Evolutionary conservation across 2,797 vertebrate species (phyloP).

Genomic region (Zonotrichia albicollis): DNA sequence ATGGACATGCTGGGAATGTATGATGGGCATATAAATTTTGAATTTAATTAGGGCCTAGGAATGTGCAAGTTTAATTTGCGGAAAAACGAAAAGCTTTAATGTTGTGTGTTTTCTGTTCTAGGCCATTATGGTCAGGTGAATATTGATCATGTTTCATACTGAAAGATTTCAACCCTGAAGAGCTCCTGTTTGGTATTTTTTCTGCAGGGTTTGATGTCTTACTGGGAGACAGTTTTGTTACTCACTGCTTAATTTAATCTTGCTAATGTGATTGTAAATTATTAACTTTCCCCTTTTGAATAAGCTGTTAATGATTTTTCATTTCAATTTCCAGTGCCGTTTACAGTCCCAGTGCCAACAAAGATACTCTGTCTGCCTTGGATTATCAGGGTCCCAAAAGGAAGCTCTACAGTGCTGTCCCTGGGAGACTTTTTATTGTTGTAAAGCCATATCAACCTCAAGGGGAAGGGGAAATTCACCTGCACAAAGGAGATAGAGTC

Average conservation of each 20-base stretch:
- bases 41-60: not conserved
- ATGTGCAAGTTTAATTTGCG: not conserved
- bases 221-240: not conserved
- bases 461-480: slow-evolving; percentile 91
- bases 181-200: not conserved
- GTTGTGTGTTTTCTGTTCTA: not conserved
- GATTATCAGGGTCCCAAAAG: slow-evolving; percentile 83
- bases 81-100: not conserved
- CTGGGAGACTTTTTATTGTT: slow-evolving; percentile 90
- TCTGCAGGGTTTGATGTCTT: not conserved
- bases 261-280: not conserved
- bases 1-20: not conserved
- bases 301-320: not conserved
- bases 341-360: slow-evolving; percentile 78
- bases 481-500: slow-evolving; percentile 92
- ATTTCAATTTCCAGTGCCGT: slow-evolving; percentile 51
- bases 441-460: slow-evolving; percentile 89
- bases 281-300: not conserved
- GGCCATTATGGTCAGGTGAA: not conserved
- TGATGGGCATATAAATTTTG: not conserved
- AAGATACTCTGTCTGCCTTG: slow-evolving; percentile 72
- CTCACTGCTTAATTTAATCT: not conserved
- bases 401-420: slow-evolving; percentile 95
- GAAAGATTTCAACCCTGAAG: not conserved
- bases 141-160: not conserved